Conservation (phyloP, 1,140 invertebrate species). For the Helicoverpa zea region DNA sequence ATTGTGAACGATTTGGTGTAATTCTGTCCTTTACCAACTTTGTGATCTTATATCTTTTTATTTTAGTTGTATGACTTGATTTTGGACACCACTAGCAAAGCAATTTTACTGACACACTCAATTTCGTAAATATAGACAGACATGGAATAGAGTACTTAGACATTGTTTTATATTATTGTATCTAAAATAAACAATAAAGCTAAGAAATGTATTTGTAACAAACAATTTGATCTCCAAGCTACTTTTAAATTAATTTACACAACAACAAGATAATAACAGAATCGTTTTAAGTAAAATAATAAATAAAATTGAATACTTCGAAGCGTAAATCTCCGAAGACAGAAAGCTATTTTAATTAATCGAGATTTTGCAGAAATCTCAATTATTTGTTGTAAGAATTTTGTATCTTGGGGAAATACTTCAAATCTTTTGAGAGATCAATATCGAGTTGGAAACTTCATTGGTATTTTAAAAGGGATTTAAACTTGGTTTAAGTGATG, state of each 20-base stretch:
- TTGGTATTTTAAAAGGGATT: conserved; percentile 10
- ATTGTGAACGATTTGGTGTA: conserved; percentile 49
- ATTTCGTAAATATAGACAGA: too few relatives aligned
- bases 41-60: background rate
- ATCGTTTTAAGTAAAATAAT: conserved; percentile 23
- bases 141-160: too few relatives aligned
- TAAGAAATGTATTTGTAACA: background rate
- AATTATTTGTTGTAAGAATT: conserved; percentile 32
- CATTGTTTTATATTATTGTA: background rate
- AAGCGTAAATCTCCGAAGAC: conserved; percentile 14
- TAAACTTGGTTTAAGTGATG: background rate
- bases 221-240: background rate
- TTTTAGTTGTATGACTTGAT: background rate
- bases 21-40: conserved; percentile 13
- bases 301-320: conserved; percentile 19
- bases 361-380: conserved; percentile 22
- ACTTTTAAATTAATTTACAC: background rate
- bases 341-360: conserved; percentile 36
- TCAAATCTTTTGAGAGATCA: conserved; percentile 18
- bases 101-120: too few relatives aligned
- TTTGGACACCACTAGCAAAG: too few relatives aligned
- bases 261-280: conserved; percentile 11
- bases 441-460: conserved; percentile 4
- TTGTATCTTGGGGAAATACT: conserved; percentile 19
- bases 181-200: background rate